Evolutionary conservation across 2,797 vertebrate species (phyloP).

Genomic region (Malurus splendens): DNA sequence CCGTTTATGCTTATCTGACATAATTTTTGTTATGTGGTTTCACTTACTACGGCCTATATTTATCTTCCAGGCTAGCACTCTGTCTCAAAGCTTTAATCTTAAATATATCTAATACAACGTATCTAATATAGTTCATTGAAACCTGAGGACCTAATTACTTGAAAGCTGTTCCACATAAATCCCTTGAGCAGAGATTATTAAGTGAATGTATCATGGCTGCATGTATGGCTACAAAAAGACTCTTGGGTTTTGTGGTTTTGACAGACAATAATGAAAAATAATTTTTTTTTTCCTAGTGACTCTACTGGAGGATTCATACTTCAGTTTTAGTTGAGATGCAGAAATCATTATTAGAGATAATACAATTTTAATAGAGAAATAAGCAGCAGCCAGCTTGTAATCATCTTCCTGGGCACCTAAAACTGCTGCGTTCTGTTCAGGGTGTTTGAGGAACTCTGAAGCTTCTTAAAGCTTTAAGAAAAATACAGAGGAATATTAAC

Average conservation of each 20-base stretch:
- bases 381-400: neutral
- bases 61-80: neutral
- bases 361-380: neutral
- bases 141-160: neutral
- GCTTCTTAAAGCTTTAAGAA: neutral
- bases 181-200: neutral
- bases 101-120: neutral
- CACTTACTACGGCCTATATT: neutral
- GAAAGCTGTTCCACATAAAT: neutral
- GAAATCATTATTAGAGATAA: neutral
- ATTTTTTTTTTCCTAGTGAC: neutral
- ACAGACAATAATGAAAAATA: neutral
- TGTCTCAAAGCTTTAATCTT: neutral
- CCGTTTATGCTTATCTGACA: neutral
- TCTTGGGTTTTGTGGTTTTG: neutral
- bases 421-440: neutral
- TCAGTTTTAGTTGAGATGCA: neutral
- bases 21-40: neutral
- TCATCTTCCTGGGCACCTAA: neutral
- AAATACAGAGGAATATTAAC: neutral
- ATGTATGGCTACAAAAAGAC: neutral
- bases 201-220: neutral
- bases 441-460: neutral
- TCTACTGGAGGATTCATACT: neutral
- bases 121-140: neutral